phyloP scores from a whole-genome alignment of 2,113 vertebrate species.

The Pampusana beccarii region DNA sequence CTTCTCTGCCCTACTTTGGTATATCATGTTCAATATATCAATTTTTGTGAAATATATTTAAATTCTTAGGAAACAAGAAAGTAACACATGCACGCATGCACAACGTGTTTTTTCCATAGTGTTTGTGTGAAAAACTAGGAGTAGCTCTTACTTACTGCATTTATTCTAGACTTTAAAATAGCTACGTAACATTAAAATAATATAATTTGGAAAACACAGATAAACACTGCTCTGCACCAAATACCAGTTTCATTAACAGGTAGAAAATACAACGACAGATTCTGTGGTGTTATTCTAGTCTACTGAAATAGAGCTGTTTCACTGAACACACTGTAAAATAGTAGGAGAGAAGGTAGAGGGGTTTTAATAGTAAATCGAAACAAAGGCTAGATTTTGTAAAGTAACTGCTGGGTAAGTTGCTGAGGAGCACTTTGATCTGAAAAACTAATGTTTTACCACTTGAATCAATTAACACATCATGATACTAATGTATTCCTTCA shows the following conservation, averaged over 20 bases:
- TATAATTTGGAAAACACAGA: not conserved
- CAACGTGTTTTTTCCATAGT: not conserved
- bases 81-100: not conserved
- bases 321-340: not conserved
- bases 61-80: not conserved
- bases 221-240: not conserved
- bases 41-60: not conserved
- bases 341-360: not conserved
- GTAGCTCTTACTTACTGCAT: not conserved
- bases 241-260: not conserved
- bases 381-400: not conserved
- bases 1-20: not conserved
- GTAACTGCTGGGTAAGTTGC: not conserved
- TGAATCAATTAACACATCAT: not conserved
- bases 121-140: not conserved
- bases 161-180: not conserved
- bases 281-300: not conserved
- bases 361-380: not conserved
- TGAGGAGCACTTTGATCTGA: not conserved
- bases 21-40: not conserved
- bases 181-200: not conserved
- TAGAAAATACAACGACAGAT: not conserved
- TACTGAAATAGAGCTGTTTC: not conserved
- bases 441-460: not conserved
- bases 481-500: not conserved